Conservation (phyloP, 2,888 invertebrate genomes). For the Rhynchonema sp. region DNA sequence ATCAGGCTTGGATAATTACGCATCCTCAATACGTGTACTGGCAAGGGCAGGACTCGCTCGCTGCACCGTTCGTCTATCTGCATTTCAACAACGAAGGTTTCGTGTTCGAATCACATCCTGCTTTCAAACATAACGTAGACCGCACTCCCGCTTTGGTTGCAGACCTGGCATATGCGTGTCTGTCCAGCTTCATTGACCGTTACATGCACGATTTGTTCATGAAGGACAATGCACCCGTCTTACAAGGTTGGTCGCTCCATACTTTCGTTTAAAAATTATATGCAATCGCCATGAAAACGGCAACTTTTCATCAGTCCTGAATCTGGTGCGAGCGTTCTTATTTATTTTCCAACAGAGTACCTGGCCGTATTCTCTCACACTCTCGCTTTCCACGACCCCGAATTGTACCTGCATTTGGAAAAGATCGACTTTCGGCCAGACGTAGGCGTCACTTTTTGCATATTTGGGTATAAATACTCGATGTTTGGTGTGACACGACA, state of each 20-base stretch:
- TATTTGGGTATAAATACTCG: too few species aligned
- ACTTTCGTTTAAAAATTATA: too few species aligned
- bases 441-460: conserved; percentile 28
- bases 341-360: conserved; percentile 45
- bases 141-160: too few species aligned
- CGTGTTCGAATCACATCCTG: not conserved
- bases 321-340: too few species aligned
- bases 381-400: conserved; percentile 82
- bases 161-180: conserved; percentile 82
- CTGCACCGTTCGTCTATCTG: conserved; percentile 84
- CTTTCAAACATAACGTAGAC: too few species aligned
- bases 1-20: conserved; percentile 85
- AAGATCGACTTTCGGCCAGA: conserved; percentile 85
- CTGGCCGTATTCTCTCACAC: conserved; percentile 86
- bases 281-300: too few species aligned
- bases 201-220: conserved; percentile 90
- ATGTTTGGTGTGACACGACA: too few species aligned
- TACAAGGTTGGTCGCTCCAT: conserved; percentile 55
- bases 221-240: conserved; percentile 83
- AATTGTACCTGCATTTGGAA: conserved; percentile 67
- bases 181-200: conserved; percentile 83
- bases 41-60: conserved; percentile 94
- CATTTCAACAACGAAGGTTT: conserved; percentile 89
- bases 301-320: too few species aligned
- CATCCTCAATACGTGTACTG: conserved; percentile 94